Evolutionary conservation across 2,113 vertebrate species (phyloP), one percentile per base, ranked within the genome.

Genomic region (Albula goreensis): DNA sequence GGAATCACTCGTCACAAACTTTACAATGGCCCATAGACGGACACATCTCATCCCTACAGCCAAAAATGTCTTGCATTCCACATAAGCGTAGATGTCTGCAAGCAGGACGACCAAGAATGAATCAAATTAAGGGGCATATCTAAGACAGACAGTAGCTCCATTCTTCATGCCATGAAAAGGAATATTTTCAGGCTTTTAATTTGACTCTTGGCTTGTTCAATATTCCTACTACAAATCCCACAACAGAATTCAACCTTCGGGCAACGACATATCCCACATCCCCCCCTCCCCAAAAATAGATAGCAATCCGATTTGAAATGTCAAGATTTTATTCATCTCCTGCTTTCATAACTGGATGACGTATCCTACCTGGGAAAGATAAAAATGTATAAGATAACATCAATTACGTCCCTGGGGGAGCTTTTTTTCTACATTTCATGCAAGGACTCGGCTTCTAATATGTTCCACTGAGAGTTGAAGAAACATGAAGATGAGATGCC

Each of bases 91-190:
- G 17, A 70, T 70, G 63, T 22, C 63, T 70, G 63, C 63, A 17
- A n/a, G 13, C 63, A 22, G 63, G 4, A 70, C n/a, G 63, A 70
- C 80, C 88, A 22, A 89, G 94, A 94, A 94, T 94, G 93, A 92
- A 94, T 94, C 93, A 93, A 92, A 93, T 95, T 91, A 92, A 93
- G 90, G 94, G 92, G 90, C 93, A 93, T 93, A 91, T 93, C 93
- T 93, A 90, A 83, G 82, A 87, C 87, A 85, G 90, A 93, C 94
- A 92, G 90, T 86, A 91, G 89, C 85, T 88, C 89, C 90, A 88
- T 90, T 91, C 92, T 92, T 93, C 88, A 12, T 84, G 22, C 89
- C 90, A 91, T 87, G 87, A 92, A 92, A 93, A 92, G 87, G 87
- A 93, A 92, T 89, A 91, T 85, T 89, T 91, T 87, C 88, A 88